Base-by-base conservation (phyloP, 2,888 invertebrate genomes). In the Andrena flavipes region DNA sequence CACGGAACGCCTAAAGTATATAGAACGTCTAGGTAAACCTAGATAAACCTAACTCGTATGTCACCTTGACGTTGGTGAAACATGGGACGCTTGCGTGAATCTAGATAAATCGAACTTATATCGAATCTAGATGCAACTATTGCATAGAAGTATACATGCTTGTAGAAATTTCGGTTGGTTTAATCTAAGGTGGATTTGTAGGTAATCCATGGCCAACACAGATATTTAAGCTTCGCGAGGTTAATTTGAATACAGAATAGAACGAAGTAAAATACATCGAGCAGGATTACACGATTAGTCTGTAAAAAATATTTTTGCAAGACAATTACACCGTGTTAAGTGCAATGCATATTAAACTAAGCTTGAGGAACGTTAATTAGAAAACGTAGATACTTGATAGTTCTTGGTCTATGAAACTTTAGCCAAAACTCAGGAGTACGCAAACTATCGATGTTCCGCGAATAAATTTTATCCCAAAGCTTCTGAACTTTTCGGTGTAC, bases 11-110 rank as follows among this genome's bases (percentile, higher is more conserved):
- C 51, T 54, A 30, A 73, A 35, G 64, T 60, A 81, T 56, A 73
- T 62, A 67, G 82, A 63, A 77, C 65, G 56, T 67, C 54, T 67
- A 67, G 82, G 82, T 74, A 81, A 82, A 81, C 80, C 81, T 76
- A 68, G 76, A 76, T 65, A 76, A 42, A 82, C 65, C 70, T 51
- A 33, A 30, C 33, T 48, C 67, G 62, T 83, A 77, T 48, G 77
- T 83, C 81, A 81, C 42, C 70, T 49, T 67, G 20, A 73, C 76
- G 65, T 48, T 33, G 33, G 8, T 71, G 65, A 70, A 20, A 60
- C 71, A 60, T 69, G 48, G 76, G 35, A 49, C 51, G 62, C 42
- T 51, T 54, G 70, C 56, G 54, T 23, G 70, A 48, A 77, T 67
- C 60, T 71, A 68, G 70, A 74, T 71, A 77, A 81, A 83, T 67